Evolutionary conservation across 2,888 invertebrate genomes (phyloP).

Genomic region (Eutolmus rufibarbis): DNA sequence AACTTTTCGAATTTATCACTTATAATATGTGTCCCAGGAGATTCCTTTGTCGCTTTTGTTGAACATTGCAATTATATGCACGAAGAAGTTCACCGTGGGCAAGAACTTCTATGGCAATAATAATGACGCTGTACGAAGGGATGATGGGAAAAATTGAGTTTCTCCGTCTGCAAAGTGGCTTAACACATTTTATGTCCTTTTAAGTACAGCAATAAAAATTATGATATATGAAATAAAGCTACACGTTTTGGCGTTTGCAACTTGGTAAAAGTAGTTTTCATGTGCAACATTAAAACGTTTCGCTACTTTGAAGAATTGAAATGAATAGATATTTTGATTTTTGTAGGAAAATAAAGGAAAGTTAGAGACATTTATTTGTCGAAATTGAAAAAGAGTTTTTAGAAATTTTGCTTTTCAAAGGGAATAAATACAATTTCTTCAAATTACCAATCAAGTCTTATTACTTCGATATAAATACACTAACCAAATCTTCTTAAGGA

Average conservation of each 20-base stretch:
- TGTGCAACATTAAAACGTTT: background rate
- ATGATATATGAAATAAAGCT: background rate
- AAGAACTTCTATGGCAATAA: background rate
- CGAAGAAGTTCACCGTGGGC: background rate
- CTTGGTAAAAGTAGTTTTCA: background rate
- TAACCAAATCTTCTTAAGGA: too few relatives aligned
- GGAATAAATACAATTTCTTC: too few relatives aligned
- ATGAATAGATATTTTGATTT: background rate
- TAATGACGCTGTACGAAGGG: background rate
- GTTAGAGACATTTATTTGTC: too few relatives aligned
- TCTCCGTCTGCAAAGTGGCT: background rate
- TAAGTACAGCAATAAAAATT: background rate
- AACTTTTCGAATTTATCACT: slow-evolving; percentile 16
- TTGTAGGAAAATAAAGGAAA: background rate
- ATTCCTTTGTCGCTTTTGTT: background rate
- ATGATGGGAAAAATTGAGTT: background rate
- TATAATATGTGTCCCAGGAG: slow-evolving; percentile 5
- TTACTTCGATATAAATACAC: too few relatives aligned
- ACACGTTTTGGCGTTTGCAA: background rate
- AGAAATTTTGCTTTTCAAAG: too few relatives aligned
- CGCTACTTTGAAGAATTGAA: background rate
- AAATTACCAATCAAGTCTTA: too few relatives aligned
- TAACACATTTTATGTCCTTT: background rate
- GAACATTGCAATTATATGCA: background rate
- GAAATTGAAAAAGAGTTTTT: too few relatives aligned